phyloP scores from a whole-genome alignment of 2,797 vertebrate genomes.

The Syngnathus acus region DNA sequence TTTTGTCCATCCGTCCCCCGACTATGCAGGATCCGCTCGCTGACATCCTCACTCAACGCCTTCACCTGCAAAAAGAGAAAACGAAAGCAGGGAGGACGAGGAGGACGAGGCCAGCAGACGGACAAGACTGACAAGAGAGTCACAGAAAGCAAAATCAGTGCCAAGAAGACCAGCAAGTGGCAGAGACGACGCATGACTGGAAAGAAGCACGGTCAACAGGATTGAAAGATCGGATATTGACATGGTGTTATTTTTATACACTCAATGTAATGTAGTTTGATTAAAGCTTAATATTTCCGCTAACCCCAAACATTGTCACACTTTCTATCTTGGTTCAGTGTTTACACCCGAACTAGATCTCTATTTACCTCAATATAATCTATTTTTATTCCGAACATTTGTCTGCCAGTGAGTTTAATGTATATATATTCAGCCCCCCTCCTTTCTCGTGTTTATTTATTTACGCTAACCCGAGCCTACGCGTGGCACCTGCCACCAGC shows the following conservation, averaged over 20 bases:
- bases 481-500: conserved; percentile 59
- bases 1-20: background rate
- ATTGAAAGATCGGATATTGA: conserved; percentile 45
- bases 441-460: conserved; percentile 60
- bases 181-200: conserved; percentile 78
- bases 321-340: background rate
- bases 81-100: conserved; percentile 53
- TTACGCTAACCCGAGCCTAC: conserved; percentile 60
- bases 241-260: background rate
- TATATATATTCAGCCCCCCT: conserved; percentile 30
- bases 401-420: conserved; percentile 6
- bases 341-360: background rate
- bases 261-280: background rate
- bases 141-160: conserved; percentile 57
- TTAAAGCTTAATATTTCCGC: background rate
- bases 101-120: conserved; percentile 46
- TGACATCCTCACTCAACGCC: conserved; percentile 69
- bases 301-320: background rate
- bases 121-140: conserved; percentile 52
- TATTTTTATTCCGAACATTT: conserved; percentile 13
- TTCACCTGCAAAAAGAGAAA: conserved; percentile 70
- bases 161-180: conserved; percentile 73
- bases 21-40: conserved; percentile 64
- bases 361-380: conserved; percentile 9
- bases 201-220: conserved; percentile 45